A percentile compares a stretch with the other conserved stretches of the same genome.
Evolutionary conservation across 1,140 invertebrate genomes (phyloP).

Genomic region (Drosophila pseudoobscura): DNA sequence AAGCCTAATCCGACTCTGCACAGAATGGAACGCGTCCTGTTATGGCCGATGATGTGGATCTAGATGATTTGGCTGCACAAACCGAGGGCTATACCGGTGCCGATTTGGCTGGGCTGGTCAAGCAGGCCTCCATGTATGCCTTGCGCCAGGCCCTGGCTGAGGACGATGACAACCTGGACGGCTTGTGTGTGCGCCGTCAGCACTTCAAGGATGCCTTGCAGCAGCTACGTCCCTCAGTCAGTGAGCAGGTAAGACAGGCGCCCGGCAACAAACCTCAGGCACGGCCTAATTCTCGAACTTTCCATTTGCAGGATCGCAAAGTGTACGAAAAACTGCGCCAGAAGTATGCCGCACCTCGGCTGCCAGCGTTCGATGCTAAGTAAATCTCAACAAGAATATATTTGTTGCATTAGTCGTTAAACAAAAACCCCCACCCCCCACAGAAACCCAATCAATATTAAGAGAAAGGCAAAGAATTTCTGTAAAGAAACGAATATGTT

Average conservation of each 20-base stretch:
- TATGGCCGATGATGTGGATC: slow-evolving; percentile 90
- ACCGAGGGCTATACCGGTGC: slow-evolving; percentile 95
- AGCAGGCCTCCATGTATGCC: slow-evolving; percentile 91
- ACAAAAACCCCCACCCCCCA: background rate
- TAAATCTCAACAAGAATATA: slow-evolving; percentile 33
- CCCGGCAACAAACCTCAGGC: background rate
- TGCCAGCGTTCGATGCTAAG: slow-evolving; percentile 41
- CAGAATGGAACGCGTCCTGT: slow-evolving; percentile 90
- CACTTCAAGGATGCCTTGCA: slow-evolving; percentile 74
- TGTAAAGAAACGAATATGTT: slow-evolving; percentile 16
- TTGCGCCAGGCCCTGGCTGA: slow-evolving; percentile 87
- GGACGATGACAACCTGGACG: slow-evolving; percentile 45
- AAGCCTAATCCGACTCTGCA: slow-evolving; percentile 28
- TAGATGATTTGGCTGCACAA: slow-evolving; percentile 88
- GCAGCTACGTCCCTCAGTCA: slow-evolving; percentile 74
- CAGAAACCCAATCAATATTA: background rate
- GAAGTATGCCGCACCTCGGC: slow-evolving; percentile 76
- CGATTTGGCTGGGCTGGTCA: slow-evolving; percentile 93
- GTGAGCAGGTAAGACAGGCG: slow-evolving; percentile 51
- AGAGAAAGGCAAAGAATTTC: slow-evolving; percentile 26
- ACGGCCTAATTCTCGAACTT: background rate
- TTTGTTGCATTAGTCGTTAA: slow-evolving; percentile 59
- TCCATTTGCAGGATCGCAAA: slow-evolving; percentile 69
- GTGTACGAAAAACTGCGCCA: slow-evolving; percentile 75
- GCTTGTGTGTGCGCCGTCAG: slow-evolving; percentile 63